Evolutionary conservation across 2,113 vertebrate species (phyloP), one percentile per base, ranked within the genome.

Genomic region (Bostrychus sinensis): DNA sequence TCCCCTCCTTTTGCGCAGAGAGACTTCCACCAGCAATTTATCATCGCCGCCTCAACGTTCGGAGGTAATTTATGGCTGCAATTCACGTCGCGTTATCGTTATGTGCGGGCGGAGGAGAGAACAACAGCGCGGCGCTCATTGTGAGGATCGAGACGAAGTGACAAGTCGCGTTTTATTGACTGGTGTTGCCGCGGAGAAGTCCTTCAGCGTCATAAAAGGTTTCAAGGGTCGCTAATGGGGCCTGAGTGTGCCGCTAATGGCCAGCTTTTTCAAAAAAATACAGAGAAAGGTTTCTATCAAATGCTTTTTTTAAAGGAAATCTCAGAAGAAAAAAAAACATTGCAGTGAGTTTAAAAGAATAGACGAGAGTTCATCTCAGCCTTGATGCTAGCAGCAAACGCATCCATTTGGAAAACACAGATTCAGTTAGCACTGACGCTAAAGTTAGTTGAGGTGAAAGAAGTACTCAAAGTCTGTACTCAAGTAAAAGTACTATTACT

Each of bases 21-120:
- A 89, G 83, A 75, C 82, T 85, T 78, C 60, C 50, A 62, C 75
- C 66, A 62, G 82, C 87, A 86, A 90, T 90, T 90, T 80, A 90
- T 92, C 89, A 89, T 81, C 70, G 70, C 74, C 80, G 77, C 54
- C 5, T 84, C 75, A 53, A 60, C 3, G 65, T 72, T 67, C 12
- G 60, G 65, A 67, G 75, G 74, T 82, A 70, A 87, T 87, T 83
- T 86, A 87, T 84, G 66, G 57, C 67, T 84, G 65, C 58, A 73
- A 70, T 86, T 80, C 80, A 56, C 28, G 43, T 74, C 70, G 42
- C 63, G 77, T 81, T 76, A 81, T 85, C 78, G 67, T 71, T 46
- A 62, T 37, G 71, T 62, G 62, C 28, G 30, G 36, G 51, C 42
- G 54, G 36, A 34, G 58, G 13, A 34, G 45, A 66, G 5, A 38